Evolutionary conservation across 2,113 vertebrate genomes (phyloP).

Genomic region (Carollia perspicillata): DNA sequence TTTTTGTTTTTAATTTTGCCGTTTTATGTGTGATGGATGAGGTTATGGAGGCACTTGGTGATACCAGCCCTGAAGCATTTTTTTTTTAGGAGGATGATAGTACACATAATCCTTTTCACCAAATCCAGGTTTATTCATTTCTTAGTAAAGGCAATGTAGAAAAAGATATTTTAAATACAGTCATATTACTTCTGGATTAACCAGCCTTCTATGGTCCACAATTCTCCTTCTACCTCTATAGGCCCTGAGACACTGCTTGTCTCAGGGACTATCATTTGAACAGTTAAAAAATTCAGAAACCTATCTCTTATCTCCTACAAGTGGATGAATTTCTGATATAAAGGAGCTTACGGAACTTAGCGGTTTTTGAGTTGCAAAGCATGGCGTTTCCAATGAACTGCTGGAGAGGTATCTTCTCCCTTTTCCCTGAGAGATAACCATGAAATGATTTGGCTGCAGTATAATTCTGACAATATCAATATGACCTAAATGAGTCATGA

Average conservation of each 20-base stretch:
- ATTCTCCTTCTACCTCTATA: neutral
- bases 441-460: neutral
- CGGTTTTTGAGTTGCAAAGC: slow-evolving; percentile 4
- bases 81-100: neutral
- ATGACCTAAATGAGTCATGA: neutral
- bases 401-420: neutral
- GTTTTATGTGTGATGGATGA: neutral
- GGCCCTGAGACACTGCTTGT: neutral
- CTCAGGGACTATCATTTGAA: slow-evolving; percentile 24
- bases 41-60: neutral
- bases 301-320: neutral
- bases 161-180: neutral
- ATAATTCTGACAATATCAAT: neutral
- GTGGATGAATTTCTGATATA: neutral
- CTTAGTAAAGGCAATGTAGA: neutral
- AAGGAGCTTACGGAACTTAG: slow-evolving; percentile 32
- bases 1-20: neutral
- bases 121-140: neutral
- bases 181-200: neutral
- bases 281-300: neutral
- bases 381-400: slow-evolving; percentile 8
- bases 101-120: neutral
- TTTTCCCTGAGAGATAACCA: slow-evolving; percentile 19
- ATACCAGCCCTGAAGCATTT: neutral
- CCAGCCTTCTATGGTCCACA: neutral